These are phyloP conservation scores for Acronicta leporina DNA, from an alignment of 2,888 invertebrate genomes.

Conservation along the genomic window DNA sequence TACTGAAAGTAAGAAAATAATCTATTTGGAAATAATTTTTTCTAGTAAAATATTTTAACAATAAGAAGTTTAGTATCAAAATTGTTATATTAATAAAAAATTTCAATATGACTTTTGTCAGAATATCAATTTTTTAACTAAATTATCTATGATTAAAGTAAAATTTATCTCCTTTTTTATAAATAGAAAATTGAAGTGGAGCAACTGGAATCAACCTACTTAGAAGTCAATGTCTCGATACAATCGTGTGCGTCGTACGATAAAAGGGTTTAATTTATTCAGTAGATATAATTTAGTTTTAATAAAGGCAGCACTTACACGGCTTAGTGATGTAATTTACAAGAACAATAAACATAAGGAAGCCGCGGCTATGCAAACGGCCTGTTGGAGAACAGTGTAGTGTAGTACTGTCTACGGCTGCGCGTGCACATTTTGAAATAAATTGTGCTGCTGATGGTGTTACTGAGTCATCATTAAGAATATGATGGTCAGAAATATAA, in stretches of 20 bases:
- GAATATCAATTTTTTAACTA: too few species aligned
- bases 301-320: constrained; percentile 30
- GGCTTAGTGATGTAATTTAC: constrained; percentile 47
- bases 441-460: constrained; percentile 10
- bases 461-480: constrained; percentile 7
- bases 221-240: constrained; percentile 37
- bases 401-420: not conserved
- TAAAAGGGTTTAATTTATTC: constrained; percentile 39
- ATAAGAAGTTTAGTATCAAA: too few species aligned
- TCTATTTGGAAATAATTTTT: too few species aligned
- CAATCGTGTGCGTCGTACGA: constrained; percentile 28
- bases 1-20: too few species aligned
- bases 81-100: too few species aligned
- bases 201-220: constrained; percentile 2
- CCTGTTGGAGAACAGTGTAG: constrained; percentile 11
- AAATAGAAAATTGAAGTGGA: not conserved
- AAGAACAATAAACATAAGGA: constrained; percentile 54
- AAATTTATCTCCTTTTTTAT: not conserved
- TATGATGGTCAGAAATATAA: not conserved
- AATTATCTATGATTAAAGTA: too few species aligned
- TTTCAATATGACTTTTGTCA: too few species aligned
- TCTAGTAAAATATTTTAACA: too few species aligned
- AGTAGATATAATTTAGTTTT: constrained; percentile 30
- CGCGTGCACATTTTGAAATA: constrained; percentile 15
- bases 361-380: constrained; percentile 43